Evolutionary conservation across 2,888 invertebrate species (phyloP).

Genomic region (Gerosis bhagava): DNA sequence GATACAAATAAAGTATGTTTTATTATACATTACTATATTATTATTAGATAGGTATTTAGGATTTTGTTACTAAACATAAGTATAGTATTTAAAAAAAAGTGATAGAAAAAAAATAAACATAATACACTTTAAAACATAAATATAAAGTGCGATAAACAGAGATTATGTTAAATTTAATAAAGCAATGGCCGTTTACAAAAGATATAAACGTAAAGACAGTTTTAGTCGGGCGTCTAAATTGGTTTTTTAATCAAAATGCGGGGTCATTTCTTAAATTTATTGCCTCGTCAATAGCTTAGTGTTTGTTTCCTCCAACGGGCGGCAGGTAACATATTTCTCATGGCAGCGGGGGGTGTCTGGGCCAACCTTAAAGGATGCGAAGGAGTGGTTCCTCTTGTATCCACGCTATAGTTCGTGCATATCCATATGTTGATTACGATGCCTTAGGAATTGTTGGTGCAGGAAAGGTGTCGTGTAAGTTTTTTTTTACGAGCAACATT

Average conservation of each 20-base stretch:
- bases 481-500: slow-evolving; percentile 26
- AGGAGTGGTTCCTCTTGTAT: slow-evolving; percentile 43
- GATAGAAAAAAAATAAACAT: too few species aligned
- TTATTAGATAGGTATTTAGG: too few species aligned
- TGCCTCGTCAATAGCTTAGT: slow-evolving; percentile 63
- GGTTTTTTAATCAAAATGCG: slow-evolving; percentile 68
- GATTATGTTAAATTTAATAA: slow-evolving; percentile 32
- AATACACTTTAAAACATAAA: too few species aligned
- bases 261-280: slow-evolving; percentile 70
- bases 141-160: slow-evolving; percentile 25
- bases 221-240: slow-evolving; percentile 54
- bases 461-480: slow-evolving; percentile 24
- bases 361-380: slow-evolving; percentile 51
- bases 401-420: slow-evolving; percentile 31
- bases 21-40: too few species aligned
- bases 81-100: too few species aligned
- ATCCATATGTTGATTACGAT: slow-evolving; percentile 20
- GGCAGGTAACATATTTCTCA: slow-evolving; percentile 70
- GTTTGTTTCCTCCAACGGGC: slow-evolving; percentile 65
- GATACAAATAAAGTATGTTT: too few species aligned
- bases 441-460: slow-evolving; percentile 26
- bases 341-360: slow-evolving; percentile 70
- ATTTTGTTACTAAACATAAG: too few species aligned
- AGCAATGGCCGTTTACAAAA: slow-evolving; percentile 38
- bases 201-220: slow-evolving; percentile 41